Evolutionary conservation across 2,113 vertebrate genomes (phyloP).

Genomic region (Mastomys natalensis): DNA sequence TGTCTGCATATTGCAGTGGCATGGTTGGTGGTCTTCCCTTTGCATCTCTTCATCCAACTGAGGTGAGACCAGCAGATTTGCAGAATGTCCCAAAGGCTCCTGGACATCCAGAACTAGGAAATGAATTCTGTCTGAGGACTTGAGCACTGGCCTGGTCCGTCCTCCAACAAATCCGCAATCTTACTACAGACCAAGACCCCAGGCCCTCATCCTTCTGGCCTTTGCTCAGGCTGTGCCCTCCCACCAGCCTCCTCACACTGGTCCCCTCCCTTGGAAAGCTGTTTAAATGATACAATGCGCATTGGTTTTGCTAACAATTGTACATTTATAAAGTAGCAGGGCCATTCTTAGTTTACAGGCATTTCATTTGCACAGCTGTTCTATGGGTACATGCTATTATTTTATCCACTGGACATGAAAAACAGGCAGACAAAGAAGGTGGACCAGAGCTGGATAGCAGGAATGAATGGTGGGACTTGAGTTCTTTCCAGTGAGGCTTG

Average conservation of each 20-base stretch:
- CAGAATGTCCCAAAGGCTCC: not conserved
- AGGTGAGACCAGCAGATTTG: not conserved
- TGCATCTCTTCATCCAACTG: not conserved
- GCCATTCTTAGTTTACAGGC: not conserved
- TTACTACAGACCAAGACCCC: not conserved
- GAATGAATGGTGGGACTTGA: not conserved
- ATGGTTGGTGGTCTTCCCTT: not conserved
- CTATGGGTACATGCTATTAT: not conserved
- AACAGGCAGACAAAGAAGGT: not conserved
- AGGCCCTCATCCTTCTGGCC: not conserved
- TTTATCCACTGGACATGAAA: constrained; percentile 1
- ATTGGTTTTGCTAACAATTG: not conserved
- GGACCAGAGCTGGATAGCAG: not conserved
- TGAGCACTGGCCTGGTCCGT: not conserved
- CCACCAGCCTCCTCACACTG: rapidly evolving
- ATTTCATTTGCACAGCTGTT: constrained; percentile 32
- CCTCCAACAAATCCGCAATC: not conserved
- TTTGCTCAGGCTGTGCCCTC: not conserved
- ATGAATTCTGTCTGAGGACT: not conserved
- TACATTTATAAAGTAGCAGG: not conserved
- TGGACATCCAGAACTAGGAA: not conserved
- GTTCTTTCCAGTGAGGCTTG: not conserved
- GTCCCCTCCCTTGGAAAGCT: not conserved
- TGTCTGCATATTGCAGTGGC: not conserved
- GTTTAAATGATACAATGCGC: not conserved